Evolutionary conservation across 2,888 invertebrate species (phyloP), one percentile per base, ranked within the genome.

Genomic region (Copidosoma aretas): DNA sequence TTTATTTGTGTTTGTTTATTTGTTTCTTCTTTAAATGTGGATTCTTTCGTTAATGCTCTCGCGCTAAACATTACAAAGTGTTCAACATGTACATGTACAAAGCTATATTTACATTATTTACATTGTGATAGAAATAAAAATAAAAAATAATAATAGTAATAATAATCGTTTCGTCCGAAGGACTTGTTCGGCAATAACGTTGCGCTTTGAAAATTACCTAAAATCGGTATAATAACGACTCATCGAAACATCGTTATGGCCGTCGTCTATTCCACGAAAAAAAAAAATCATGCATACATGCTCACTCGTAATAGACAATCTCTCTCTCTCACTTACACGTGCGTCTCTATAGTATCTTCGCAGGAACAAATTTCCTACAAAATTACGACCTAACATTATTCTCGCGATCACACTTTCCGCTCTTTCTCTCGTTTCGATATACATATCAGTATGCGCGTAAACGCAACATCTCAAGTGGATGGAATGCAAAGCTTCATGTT

Each of bases 1-100:
- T n/a, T n/a, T n/a, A n/a, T n/a, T n/a, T n/a, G n/a, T n/a, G n/a
- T n/a, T n/a, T n/a, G n/a, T n/a, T n/a, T n/a, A n/a, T n/a, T n/a
- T n/a, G n/a, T n/a, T n/a, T n/a, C n/a, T n/a, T 14, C 41, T 41
- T 14, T 67, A 78, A 78, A 76, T 68, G 71, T 78, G 73, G 67
- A 58, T 70, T 41, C 41, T 41, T 14, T 74, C 69, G 53, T 73
- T 76, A 78, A 78, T n/a, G n/a, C n/a, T n/a, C n/a, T 79, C 80
- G 79, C 80, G 76, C 73, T 74, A 73, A 74, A 71, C 70, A 70
- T 76, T 79, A 83, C 84, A 81, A 84, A 84, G 83, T 84, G 83
- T 84, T 85, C 84, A 85, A 86, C 86, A 86, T 86, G 84, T 86
- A 86, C 86, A 86, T 86, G 86, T n/a, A n/a, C n/a, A n/a, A n/a